Conservation (phyloP, 2,113 vertebrate species). For the Ifrita kowaldi region DNA sequence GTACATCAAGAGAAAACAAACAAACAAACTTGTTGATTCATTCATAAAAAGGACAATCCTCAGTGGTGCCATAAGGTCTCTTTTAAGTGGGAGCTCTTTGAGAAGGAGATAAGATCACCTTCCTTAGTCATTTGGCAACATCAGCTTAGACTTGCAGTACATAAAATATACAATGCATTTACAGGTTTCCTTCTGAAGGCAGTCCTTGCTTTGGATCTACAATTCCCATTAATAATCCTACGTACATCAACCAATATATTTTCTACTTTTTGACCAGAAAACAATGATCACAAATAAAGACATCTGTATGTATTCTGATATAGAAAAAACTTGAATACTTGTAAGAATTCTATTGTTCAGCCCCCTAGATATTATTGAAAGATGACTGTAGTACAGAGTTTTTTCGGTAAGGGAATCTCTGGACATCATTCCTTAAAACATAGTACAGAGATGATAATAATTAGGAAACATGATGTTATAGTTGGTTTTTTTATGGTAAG, state of each 20-base stretch:
- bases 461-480: not conserved
- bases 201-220: not conserved
- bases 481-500: not conserved
- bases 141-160: not conserved
- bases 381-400: not conserved
- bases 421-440: not conserved
- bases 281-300: not conserved
- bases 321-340: not conserved
- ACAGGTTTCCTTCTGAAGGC: not conserved
- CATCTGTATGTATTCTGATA: not conserved
- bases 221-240: not conserved
- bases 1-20: not conserved
- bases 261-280: not conserved
- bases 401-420: not conserved
- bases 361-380: not conserved
- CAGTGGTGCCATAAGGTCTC: not conserved
- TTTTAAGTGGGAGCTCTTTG: not conserved
- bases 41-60: not conserved
- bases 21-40: rapidly evolving
- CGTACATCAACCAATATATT: not conserved
- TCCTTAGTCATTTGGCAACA: not conserved
- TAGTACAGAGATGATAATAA: not conserved
- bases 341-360: not conserved
- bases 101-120: not conserved
- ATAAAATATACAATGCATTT: not conserved